Evolutionary conservation across 2,113 vertebrate genomes (phyloP).

Genomic region (Cathartes aura): DNA sequence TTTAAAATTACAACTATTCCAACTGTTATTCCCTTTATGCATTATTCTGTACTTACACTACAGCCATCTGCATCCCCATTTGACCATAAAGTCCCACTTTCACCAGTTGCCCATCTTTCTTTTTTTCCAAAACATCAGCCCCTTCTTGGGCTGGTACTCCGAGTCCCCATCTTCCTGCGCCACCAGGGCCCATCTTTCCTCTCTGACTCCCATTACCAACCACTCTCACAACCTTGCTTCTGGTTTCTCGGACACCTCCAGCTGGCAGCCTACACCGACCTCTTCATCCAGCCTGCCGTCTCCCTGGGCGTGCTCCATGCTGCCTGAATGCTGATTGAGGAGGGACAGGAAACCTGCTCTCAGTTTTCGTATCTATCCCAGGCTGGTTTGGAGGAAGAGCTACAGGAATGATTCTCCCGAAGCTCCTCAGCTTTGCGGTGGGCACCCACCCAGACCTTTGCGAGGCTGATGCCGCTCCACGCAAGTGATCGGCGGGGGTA

Average conservation of each 20-base stretch:
- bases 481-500: accelerated
- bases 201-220: not conserved
- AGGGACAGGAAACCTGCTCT: not conserved
- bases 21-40: not conserved
- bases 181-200: not conserved
- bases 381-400: not conserved
- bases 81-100: not conserved
- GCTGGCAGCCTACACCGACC: not conserved
- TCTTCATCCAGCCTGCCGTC: not conserved
- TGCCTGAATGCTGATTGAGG: not conserved
- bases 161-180: not conserved
- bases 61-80: not conserved
- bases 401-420: not conserved
- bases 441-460: not conserved
- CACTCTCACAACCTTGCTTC: not conserved
- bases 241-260: not conserved
- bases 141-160: not conserved
- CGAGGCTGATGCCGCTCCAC: not conserved
- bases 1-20: not conserved
- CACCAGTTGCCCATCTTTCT: not conserved
- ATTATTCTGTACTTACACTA: not conserved
- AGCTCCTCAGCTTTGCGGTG: not conserved
- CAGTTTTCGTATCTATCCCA: not conserved
- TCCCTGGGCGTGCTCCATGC: accelerated
- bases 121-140: not conserved